Evolutionary conservation across 1,140 invertebrate genomes (phyloP), one percentile per base, ranked within the genome.

Genomic region (Sogatella furcifera): DNA sequence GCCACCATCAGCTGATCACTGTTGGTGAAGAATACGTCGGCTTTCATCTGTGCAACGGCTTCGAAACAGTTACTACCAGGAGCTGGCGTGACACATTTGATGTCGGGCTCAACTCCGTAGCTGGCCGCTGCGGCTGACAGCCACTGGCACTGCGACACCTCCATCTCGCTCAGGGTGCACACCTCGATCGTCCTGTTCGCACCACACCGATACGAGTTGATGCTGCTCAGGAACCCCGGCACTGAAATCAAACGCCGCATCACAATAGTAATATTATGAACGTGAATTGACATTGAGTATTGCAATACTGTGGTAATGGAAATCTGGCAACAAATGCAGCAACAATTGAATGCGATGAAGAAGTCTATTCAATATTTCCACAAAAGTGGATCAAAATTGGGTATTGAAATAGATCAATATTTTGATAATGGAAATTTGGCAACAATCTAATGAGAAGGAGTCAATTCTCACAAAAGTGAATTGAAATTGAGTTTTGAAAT

Each of bases 81-180:
- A 56, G 79, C 72, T 0, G 81, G 67, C 1, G 15, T 22, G 21
- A 19, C 15, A 64, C 89, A 92, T 41, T 83, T 79, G 11, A 92
- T 73, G n/a, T 80, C 77, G 0, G 89, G 89, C 60, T 84, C 78
- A 0, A 91, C 73, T 1, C 87, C 85, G 66, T 86, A 82, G 1
- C 85, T 82, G 3, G 79, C 73, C 0, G 84, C 80, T 0, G 83
- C 83, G 66, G 87, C 82, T 63, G 80, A 78, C 64, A 91, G 67
- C 82, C 84, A 87, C 10, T 81, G 76, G 67, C 90, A 92, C 66
- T 92, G 91, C 31, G 79, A 77, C 34, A 80, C 78, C 61, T 85
- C 84, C 0, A 84, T 68, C 41, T 82, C 77, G 0, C 83, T 83
- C 0, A 19, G 4, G 79, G 78, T 10, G 42, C 34, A 44, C 42